Conservation (phyloP, 2,113 vertebrate genomes). For the Caranx ignobilis region DNA sequence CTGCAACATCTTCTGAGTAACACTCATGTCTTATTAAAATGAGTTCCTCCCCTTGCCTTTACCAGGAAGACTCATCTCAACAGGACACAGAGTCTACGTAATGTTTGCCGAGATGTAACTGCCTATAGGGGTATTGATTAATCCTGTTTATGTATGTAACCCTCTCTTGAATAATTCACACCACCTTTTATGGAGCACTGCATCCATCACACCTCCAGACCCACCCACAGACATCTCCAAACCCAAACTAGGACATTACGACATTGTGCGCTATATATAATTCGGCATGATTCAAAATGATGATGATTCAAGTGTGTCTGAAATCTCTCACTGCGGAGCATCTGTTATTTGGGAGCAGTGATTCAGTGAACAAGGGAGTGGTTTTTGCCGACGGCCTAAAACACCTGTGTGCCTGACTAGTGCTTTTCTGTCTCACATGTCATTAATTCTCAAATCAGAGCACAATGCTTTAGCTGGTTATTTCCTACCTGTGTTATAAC, state of each 20-base stretch:
- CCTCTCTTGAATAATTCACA: slow-evolving; percentile 83
- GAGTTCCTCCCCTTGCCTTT: slow-evolving; percentile 39
- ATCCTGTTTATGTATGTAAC: slow-evolving; percentile 81
- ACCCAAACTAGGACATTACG: slow-evolving; percentile 41
- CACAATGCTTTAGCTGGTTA: background rate
- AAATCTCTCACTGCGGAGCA: background rate
- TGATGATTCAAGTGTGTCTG: background rate
- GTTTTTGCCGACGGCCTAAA: background rate
- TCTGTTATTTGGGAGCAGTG: background rate
- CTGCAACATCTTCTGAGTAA: background rate
- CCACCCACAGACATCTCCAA: slow-evolving; percentile 28
- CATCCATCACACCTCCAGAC: slow-evolving; percentile 75
- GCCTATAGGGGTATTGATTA: slow-evolving; percentile 79
- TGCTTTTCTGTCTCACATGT: background rate
- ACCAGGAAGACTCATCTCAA: slow-evolving; percentile 46
- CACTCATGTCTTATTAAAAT: slow-evolving; percentile 27
- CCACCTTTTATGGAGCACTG: slow-evolving; percentile 74
- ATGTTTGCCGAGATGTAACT: slow-evolving; percentile 67
- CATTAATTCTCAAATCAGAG: background rate
- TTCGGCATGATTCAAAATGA: background rate
- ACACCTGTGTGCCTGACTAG: background rate
- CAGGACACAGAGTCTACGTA: slow-evolving; percentile 40
- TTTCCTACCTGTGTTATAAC: background rate
- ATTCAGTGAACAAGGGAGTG: background rate
- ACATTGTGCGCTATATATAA: slow-evolving; percentile 17